These are phyloP conservation scores for Caenorhabditis sp. DNA, from an alignment of 2,888 invertebrate genomes.

Conservation along the genomic window DNA sequence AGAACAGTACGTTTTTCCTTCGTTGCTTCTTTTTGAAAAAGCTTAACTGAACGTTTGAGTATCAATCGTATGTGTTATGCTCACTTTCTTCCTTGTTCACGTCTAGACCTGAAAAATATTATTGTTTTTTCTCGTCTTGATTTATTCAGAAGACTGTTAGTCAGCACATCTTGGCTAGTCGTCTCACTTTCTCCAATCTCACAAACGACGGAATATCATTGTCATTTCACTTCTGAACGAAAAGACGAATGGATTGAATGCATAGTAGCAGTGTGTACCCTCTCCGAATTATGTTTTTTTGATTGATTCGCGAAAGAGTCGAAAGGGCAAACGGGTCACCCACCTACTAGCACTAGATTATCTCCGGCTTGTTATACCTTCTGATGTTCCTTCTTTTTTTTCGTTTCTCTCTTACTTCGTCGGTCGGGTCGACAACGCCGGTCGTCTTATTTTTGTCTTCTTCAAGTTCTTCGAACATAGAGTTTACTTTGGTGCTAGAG, in stretches of 20 bases:
- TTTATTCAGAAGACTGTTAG: background rate
- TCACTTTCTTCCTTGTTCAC: background rate
- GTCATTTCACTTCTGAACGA: constrained; percentile 7
- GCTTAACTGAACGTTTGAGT: background rate
- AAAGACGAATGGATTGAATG: background rate
- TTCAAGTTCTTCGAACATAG: constrained; percentile 8
- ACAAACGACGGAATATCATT: background rate
- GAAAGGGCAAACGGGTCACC: constrained; percentile 56
- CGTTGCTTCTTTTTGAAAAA: background rate
- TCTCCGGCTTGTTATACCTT: constrained; percentile 40
- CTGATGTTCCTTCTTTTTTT: constrained; percentile 33
- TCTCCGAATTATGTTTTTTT: constrained; percentile 51
- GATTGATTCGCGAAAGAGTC: constrained; percentile 52
- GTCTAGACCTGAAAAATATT: background rate
- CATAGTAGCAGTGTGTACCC: constrained; percentile 2
- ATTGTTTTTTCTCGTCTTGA: background rate
- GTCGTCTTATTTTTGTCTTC: constrained; percentile 29
- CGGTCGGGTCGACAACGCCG: constrained; percentile 30
- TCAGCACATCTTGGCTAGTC: background rate
- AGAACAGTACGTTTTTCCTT: background rate
- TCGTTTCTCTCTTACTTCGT: constrained; percentile 16
- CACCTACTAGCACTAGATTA: constrained; percentile 12
- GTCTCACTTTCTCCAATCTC: constrained; percentile 1
- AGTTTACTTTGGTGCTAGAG: constrained; percentile 4
- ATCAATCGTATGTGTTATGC: background rate